Evolutionary conservation across 2,797 vertebrate genomes (phyloP), one percentile per base, ranked within the genome.

Genomic region (Sebastes dallii): DNA sequence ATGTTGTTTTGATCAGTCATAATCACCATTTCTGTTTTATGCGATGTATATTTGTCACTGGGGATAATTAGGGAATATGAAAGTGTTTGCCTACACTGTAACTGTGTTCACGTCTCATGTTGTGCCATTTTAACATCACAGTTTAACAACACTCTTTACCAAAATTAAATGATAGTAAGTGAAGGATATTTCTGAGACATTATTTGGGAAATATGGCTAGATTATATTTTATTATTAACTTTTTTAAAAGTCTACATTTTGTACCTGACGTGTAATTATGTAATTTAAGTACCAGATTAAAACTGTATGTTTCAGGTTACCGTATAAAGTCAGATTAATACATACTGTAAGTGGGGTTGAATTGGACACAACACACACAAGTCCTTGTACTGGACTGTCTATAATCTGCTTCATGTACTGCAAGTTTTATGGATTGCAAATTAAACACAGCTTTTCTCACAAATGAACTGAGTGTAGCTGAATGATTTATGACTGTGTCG

Each of bases 391-490:
- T 61, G 76, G 85, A 80, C 65, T 84, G 78, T 85, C 36, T 84
- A 86, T 84, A 83, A 72, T 91, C 80, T 86, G 86, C 85, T 91
- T 88, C 75, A 84, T 88, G 82, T 91, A 83, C 77, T 92, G 91
- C 84, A 81, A 86, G 77, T 89, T 87, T 82, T 83, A 85, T 83
- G 80, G 88, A 88, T 89, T 89, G 82, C 86, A 90, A 89, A 96
- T 94, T 93, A 95, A 95, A 94, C 87, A 89, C 89, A 69, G 75
- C 66, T 90, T 94, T 94, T 90, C 88, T 93, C 93, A 92, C 91
- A 77, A 86, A 73, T 74, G 1, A 32, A 56, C 16, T 25, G 8
- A 22, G 46, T 50, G 74, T 36, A 2, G 36, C 52, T 34, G 7
- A 66, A 2, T 81, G 24, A 30, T 86, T 82, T 68, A 5, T 54